A percentile compares a stretch with the other conserved stretches of the same genome.
Evolutionary conservation across 2,797 vertebrate species (phyloP).

Genomic region (Liasis olivaceus): DNA sequence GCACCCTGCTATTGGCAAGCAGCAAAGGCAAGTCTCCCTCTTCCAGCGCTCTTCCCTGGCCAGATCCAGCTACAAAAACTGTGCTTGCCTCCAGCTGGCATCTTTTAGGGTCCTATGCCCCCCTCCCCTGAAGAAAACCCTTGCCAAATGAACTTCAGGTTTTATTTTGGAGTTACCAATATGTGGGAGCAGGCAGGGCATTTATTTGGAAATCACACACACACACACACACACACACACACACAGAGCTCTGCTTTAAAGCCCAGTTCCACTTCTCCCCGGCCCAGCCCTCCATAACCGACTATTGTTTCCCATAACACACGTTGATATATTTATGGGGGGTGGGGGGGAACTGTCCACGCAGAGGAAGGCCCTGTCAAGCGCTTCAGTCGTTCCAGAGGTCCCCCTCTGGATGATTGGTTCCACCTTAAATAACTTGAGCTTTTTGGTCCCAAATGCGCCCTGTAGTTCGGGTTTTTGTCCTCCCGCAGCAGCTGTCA

Average conservation of each 20-base stretch:
- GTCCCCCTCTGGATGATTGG: slow-evolving; percentile 58
- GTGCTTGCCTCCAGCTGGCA: neutral
- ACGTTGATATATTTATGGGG: slow-evolving; percentile 30
- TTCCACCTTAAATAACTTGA: slow-evolving; percentile 91
- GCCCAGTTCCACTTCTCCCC: neutral
- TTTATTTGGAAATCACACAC: slow-evolving; percentile 7
- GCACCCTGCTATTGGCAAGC: slow-evolving; percentile 52
- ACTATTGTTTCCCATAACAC: slow-evolving; percentile 16
- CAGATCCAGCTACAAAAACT: slow-evolving; percentile 4
- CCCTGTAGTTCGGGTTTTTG: slow-evolving; percentile 97
- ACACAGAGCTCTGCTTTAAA: neutral
- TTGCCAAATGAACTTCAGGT: neutral
- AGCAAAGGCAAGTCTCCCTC: slow-evolving; percentile 37
- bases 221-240: neutral
- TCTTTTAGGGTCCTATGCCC: neutral
- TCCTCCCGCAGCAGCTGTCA: slow-evolving; percentile 99
- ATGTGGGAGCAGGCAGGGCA: neutral
- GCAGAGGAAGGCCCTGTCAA: neutral
- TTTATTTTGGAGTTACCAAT: slow-evolving; percentile 4
- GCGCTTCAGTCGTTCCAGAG: neutral
- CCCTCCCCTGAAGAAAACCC: neutral
- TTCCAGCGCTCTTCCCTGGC: slow-evolving; percentile 10
- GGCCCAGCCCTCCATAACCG: neutral
- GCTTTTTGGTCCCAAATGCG: slow-evolving; percentile 96
- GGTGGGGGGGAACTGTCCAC: neutral